Conservation (phyloP, 1,140 invertebrate genomes). For the Saxidomus purpurata region DNA sequence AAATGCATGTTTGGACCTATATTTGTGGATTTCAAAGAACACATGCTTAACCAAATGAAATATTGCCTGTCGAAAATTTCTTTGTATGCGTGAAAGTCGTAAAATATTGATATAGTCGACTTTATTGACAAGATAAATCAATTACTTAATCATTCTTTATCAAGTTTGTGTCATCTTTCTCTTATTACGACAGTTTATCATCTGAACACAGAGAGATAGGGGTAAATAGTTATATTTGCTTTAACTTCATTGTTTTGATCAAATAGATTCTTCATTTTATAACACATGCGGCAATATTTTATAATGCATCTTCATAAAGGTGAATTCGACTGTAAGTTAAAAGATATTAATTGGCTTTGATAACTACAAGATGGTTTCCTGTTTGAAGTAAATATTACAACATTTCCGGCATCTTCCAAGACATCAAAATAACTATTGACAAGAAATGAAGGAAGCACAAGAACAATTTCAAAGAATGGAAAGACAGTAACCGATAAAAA, state of each 20-base stretch:
- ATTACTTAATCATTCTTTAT: constrained; percentile 38
- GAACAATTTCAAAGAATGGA: no score
- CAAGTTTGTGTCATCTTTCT: not conserved
- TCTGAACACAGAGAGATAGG: not conserved
- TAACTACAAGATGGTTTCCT: no score
- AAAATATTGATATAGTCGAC: constrained; percentile 25
- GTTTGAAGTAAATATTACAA: no score
- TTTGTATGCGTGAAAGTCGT: constrained; percentile 20
- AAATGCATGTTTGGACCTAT: not conserved
- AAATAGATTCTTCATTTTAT: no score
- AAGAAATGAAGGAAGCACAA: no score
- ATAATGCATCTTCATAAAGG: no score
- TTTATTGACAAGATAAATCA: constrained; percentile 25
- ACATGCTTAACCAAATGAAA: not conserved
- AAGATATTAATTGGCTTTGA: no score
- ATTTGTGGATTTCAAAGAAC: not conserved
- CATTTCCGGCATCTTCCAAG: no score
- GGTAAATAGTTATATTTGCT: not conserved
- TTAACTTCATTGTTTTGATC: not conserved
- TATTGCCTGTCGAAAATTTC: constrained; percentile 25
- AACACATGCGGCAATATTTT: no score
- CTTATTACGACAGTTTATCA: constrained; percentile 22
- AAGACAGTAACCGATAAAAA: no score
- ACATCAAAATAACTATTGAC: no score
- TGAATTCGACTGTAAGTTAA: no score